Percentiles rank a stretch among this genome's conserved stretches.
These are phyloP conservation scores for Vireo griseus DNA, from an alignment of 2,797 vertebrate species.

Conservation along the genomic window DNA sequence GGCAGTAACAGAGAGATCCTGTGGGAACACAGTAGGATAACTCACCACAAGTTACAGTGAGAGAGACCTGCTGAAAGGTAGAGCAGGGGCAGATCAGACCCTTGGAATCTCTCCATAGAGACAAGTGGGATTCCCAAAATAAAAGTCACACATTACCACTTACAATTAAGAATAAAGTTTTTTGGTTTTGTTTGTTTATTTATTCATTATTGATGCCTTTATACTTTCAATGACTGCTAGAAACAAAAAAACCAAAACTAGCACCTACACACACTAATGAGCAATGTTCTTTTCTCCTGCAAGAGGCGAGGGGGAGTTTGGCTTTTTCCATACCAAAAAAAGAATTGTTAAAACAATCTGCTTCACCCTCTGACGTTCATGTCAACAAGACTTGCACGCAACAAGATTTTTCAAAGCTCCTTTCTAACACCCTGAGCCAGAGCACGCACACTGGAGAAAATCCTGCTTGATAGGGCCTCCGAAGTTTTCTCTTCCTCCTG, in stretches of 20 bases:
- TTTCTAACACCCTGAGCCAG: fast-evolving
- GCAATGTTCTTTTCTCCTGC: not conserved
- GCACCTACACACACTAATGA: not conserved
- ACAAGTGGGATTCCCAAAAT: not conserved
- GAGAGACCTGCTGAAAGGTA: not conserved
- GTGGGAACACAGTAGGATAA: not conserved
- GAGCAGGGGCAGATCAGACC: not conserved
- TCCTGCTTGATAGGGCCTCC: not conserved
- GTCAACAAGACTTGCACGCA: not conserved
- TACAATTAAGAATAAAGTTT: not conserved
- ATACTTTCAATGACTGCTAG: not conserved
- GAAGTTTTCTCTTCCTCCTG: not conserved
- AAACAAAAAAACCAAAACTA: not conserved
- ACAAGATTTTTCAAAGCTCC: not conserved
- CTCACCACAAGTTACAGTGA: not conserved
- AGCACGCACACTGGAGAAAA: not conserved
- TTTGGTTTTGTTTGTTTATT: not conserved
- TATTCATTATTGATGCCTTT: not conserved
- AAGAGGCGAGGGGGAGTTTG: not conserved
- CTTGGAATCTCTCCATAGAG: not conserved
- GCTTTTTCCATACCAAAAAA: not conserved
- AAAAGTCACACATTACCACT: not conserved
- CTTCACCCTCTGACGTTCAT: not conserved
- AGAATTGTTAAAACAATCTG: not conserved
- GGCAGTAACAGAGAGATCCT: not conserved